Base-by-base conservation (phyloP, 2,888 invertebrate species). In the Hydriomena furcata region DNA sequence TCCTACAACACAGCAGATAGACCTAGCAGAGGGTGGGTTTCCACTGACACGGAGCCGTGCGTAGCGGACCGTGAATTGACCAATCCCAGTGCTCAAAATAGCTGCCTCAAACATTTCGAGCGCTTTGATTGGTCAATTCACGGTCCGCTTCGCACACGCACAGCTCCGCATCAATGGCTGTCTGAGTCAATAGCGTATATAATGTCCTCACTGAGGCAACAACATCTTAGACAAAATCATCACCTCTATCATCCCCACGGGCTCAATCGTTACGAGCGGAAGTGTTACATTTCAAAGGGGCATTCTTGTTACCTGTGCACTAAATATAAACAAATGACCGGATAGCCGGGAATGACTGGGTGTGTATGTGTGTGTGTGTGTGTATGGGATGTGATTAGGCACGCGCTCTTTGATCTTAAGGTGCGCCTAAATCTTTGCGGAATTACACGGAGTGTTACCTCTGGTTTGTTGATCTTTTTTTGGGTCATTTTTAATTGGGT, bases 251-350 rank as follows among this genome's bases (percentile, higher is more conserved):
- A 38, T 52, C 36, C 31, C 43, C 51, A 52, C 50, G 5, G 7
- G 20, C 64, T 66, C 68, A 71, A 63, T 63, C 17, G 76, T 82
- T 84, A 84, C 76, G 84, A 82, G 80, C 88, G 88, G 88, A 89
- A 89, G 87, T 87, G 82, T 88, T 75, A 73, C 71, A 76, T 88
- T 87, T 88, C 88, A 88, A 88, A 89, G 88, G 76, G 71, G 83
- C 84, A 86, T 87, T 87, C 86, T 84, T 82, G 86, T 86, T 89
- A 89, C 89, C 89, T 89, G 89, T 85, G 64, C 68, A 74, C 82
- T 84, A 86, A 84, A 86, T 79, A 87, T 85, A 86, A 61, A 58
- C 62, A 60, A 63, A 70, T 70, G 65, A 67, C 73, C 73, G 74
- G 74, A 72, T 72, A 69, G 73, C 43, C 43, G 46, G 31, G 30